Percentiles rank a stretch among this genome's conserved stretches.
Evolutionary conservation across 2,113 vertebrate species (phyloP).

Genomic region (Ciconia stormi): DNA sequence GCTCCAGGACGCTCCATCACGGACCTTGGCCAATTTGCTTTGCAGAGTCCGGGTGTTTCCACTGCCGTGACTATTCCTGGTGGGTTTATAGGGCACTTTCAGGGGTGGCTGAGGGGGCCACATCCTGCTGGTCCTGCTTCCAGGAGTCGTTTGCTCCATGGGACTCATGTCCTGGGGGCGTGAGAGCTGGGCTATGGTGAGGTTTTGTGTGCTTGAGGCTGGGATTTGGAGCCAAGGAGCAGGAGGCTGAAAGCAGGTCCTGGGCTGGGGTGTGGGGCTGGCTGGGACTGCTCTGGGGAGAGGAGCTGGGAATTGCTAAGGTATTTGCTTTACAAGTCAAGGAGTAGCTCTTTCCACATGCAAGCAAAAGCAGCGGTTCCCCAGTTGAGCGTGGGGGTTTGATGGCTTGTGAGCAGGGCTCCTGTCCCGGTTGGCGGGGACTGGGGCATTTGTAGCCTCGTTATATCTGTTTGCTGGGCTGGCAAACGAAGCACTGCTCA

Average conservation of each 20-base stretch:
- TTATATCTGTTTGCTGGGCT: neutral
- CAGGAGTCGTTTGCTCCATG: neutral
- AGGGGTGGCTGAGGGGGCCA: neutral
- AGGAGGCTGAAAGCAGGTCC: neutral
- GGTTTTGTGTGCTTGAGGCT: neutral
- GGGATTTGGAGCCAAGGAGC: neutral
- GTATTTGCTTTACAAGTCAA: fast-evolving
- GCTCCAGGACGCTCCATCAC: neutral
- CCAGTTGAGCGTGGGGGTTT: too few species aligned
- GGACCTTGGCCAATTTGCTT: neutral
- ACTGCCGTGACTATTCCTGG: neutral
- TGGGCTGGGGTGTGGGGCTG: neutral
- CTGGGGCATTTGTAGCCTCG: neutral
- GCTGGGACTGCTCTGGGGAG: neutral
- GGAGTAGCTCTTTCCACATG: neutral
- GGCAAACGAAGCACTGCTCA: neutral
- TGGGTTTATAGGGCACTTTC: neutral
- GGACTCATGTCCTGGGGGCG: fast-evolving
- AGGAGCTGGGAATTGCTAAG: neutral
- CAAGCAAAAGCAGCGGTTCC: neutral
- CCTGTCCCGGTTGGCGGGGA: neutral
- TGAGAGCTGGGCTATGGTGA: neutral
- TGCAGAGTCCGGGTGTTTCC: neutral
- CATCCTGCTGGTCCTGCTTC: neutral
- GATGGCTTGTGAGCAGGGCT: neutral